These are phyloP conservation scores for Nettapus auritus DNA, from an alignment of 2,113 vertebrate genomes.

Conservation along the genomic window DNA sequence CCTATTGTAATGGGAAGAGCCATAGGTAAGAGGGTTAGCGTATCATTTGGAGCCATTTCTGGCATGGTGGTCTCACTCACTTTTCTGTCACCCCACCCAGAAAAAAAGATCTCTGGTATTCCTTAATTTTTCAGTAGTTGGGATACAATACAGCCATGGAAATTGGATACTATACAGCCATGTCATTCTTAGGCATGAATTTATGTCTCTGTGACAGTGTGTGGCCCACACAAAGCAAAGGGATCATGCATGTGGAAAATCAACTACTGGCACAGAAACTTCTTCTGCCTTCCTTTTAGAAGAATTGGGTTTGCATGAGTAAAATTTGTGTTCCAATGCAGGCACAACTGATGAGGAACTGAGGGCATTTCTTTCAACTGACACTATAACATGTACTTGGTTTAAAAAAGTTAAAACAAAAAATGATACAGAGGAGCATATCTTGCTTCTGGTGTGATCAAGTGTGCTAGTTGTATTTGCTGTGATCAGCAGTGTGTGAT, in stretches of 20 bases:
- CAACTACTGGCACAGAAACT: neutral
- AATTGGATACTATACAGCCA: neutral
- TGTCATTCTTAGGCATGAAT: constrained; percentile 28
- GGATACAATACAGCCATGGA: neutral
- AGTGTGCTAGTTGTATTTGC: neutral
- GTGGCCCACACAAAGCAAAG: constrained; percentile 29
- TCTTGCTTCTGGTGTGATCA: neutral
- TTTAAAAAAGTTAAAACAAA: neutral
- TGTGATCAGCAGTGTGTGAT: neutral
- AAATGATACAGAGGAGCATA: neutral
- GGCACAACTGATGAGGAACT: neutral
- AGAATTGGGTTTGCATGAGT: neutral
- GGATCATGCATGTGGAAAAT: constrained; percentile 62
- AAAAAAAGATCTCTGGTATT: neutral
- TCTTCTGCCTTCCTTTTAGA: neutral
- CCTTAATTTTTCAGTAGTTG: neutral
- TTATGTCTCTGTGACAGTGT: neutral
- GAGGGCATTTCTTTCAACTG: neutral
- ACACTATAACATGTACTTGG: accelerated
- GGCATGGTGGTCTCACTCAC: neutral
- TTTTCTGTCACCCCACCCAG: neutral
- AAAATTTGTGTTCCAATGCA: neutral
- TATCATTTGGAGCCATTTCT: neutral
- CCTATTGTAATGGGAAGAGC: neutral
- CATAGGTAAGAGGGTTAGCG: neutral